These are phyloP conservation scores for Craseonycteris thonglongyai DNA, from an alignment of 2,113 vertebrate species.

Conservation along the genomic window DNA sequence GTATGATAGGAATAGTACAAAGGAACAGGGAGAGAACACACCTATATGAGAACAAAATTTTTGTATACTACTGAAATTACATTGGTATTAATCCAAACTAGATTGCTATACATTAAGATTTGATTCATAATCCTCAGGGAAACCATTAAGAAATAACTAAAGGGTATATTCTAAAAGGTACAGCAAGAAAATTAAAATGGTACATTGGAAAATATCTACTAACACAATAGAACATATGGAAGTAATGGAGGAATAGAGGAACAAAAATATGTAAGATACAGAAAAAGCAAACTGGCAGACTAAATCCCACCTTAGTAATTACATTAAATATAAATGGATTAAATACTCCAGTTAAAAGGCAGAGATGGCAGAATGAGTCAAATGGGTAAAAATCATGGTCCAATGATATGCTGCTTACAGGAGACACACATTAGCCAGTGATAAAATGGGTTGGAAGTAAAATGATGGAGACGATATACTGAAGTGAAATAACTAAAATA, in stretches of 20 bases:
- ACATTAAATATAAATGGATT: not conserved
- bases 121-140: not conserved
- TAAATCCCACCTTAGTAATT: not conserved
- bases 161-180: not conserved
- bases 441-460: not conserved
- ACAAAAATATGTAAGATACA: not conserved
- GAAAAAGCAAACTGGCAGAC: not conserved
- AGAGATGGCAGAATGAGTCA: not conserved
- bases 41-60: not conserved
- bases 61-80: not conserved
- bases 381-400: not conserved
- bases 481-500: not conserved
- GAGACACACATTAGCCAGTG: not conserved
- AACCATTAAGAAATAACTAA: constrained; percentile 8
- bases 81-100: not conserved
- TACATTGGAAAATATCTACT: not conserved
- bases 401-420: not conserved
- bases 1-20: not conserved
- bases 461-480: not conserved
- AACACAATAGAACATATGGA: not conserved
- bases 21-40: not conserved
- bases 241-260: not conserved
- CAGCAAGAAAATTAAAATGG: not conserved
- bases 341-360: not conserved
- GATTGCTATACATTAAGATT: not conserved